Base-by-base conservation (phyloP, 2,888 invertebrate genomes). In the Epinotia bilunana region DNA sequence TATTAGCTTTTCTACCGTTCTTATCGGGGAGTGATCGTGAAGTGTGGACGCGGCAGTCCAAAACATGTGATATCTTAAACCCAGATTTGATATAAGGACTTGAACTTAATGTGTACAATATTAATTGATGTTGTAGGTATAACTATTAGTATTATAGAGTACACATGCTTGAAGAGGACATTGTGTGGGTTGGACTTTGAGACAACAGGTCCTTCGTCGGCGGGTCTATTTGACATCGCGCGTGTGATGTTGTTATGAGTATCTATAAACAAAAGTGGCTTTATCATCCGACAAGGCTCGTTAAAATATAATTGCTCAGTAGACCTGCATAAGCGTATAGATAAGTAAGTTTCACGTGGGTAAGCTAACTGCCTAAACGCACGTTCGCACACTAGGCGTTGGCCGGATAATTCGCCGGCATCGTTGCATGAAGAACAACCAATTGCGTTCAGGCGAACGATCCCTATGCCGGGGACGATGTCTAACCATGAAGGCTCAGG, bases 41-140 rank as follows among this genome's bases (percentile, higher is more conserved):
- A 78, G 78, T 77, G 79, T 83, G 91, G 91, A 85, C 88, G 79
- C 76, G 78, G 76, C 80, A 81, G 84, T 90, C 89, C 90, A 84
- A 84, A 87, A 89, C 89, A 91, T 93, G 93, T 93, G 93, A 93
- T 93, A 93, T 92, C 92, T 89, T 91, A 90, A 90, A 88, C 89
- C 88, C 90, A 90, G 90, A 87, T 85, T 89, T 82, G 83, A 85
- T 87, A 83, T 88, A 88, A 86, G 85, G 83, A 84, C 79, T 81
- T 80, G 75, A 73, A 74, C 63, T 77, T 64, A 73, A 77, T 70
- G 76, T 89, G 88, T 91, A 90, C 88, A 88, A 90, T 89, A 89
- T 86, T 84, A 87, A 86, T 92, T 83, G 90, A 92, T 93, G 92
- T 92, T 86, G 90, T 92, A 75, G 75, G 20, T 75, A 87, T 89